Percentiles rank a stretch among this genome's conserved stretches.
These are phyloP conservation scores for Anthoscopus minutus DNA, from an alignment of 2,113 vertebrate species.

Conservation along the genomic window DNA sequence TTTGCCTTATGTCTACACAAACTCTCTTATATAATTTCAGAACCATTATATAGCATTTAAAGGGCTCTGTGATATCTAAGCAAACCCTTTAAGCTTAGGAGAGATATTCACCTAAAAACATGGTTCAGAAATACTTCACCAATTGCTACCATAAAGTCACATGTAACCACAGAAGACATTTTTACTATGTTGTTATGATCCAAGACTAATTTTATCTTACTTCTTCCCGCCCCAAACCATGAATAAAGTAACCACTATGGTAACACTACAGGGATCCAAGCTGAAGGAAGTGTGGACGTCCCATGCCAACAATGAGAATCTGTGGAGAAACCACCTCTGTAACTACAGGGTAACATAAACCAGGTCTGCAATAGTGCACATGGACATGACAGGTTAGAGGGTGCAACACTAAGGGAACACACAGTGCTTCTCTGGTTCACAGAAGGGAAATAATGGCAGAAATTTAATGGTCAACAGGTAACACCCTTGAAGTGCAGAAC, in stretches of 20 bases:
- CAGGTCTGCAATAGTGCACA: not conserved
- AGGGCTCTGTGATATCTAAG: not conserved
- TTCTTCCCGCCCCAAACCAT: not conserved
- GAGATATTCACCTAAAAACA: not conserved
- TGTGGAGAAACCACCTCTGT: not conserved
- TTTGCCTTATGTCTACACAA: not conserved
- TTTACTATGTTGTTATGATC: not conserved
- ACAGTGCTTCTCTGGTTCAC: not conserved
- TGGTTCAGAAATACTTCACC: not conserved
- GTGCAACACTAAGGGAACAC: not conserved
- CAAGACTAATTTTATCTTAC: not conserved
- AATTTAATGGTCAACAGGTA: not conserved
- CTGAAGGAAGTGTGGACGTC: accelerated
- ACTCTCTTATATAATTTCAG: not conserved
- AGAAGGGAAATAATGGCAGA: not conserved
- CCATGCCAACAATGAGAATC: not conserved
- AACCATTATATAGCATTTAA: not conserved
- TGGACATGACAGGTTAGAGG: not conserved
- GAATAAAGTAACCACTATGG: not conserved
- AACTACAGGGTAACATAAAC: not conserved
- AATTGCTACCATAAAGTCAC: not conserved
- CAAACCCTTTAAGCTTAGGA: not conserved
- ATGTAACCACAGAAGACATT: not conserved
- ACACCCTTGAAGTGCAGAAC: not conserved
- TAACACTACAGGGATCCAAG: not conserved